Conservation (phyloP, 2,797 vertebrate species). For the Sebastes flavidus region DNA sequence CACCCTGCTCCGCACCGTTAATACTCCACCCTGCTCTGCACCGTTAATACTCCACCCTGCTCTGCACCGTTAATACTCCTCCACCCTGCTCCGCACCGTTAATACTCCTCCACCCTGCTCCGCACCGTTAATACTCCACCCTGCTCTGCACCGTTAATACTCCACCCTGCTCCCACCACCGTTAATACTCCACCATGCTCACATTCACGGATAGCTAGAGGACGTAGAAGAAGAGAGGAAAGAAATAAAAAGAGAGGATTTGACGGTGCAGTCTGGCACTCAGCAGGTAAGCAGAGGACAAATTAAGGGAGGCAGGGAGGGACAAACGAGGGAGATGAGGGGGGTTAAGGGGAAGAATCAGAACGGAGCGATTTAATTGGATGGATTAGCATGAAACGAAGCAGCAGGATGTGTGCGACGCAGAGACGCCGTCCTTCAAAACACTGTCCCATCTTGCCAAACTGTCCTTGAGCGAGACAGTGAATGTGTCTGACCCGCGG, state of each 20-base stretch:
- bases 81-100: background rate
- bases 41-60: background rate
- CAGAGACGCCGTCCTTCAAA: constrained; percentile 5
- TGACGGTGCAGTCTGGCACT: background rate
- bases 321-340: background rate
- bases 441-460: background rate
- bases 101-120: background rate
- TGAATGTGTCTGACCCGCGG: background rate
- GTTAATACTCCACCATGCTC: background rate
- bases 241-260: background rate
- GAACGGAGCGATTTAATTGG: constrained; percentile 15
- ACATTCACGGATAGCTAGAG: background rate
- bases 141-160: background rate
- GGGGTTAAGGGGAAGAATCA: background rate
- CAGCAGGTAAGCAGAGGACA: constrained; percentile 27
- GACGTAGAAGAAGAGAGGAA: background rate
- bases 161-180: background rate
- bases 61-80: background rate
- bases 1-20: background rate
- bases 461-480: constrained; percentile 32
- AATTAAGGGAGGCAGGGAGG: constrained; percentile 1
- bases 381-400: background rate
- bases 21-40: background rate
- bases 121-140: background rate
- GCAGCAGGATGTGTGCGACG: constrained; percentile 6